These are phyloP conservation scores for Antedon bifida DNA, from an alignment of 35 echinoderm and acorn worm genomes.

Conservation along the genomic window DNA sequence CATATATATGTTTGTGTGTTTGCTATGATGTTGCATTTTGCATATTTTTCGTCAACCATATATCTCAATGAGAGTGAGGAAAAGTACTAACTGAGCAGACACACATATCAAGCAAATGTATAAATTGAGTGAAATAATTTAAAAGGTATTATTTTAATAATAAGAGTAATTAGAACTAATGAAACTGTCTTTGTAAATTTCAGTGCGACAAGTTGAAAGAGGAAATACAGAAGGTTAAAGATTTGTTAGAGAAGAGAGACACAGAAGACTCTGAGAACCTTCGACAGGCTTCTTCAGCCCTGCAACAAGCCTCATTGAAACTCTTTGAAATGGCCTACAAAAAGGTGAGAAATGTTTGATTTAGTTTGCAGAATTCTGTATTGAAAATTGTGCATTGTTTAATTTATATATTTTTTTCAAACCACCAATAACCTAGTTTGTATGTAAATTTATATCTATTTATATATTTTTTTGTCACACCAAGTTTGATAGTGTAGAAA, in stretches of 20 bases:
- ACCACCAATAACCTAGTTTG: too few relatives aligned
- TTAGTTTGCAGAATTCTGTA: too few relatives aligned
- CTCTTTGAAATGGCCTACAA: conserved; percentile 98
- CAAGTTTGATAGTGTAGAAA: too few relatives aligned
- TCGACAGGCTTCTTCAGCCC: conserved; percentile 49
- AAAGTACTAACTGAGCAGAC: conserved; percentile 13
- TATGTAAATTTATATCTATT: too few relatives aligned
- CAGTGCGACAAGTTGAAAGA: conserved; percentile 74
- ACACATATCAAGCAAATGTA: background rate
- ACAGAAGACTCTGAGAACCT: conserved; percentile 57
- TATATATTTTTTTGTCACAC: too few relatives aligned
- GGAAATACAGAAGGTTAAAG: conserved; percentile 69
- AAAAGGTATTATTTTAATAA: too few relatives aligned
- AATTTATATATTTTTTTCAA: too few relatives aligned
- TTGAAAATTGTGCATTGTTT: too few relatives aligned
- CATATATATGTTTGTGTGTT: too few relatives aligned
- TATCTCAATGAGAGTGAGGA: conserved; percentile 2
- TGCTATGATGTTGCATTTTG: background rate
- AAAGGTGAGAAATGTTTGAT: conserved; percentile 41
- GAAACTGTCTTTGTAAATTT: background rate
- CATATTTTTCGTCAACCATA: conserved; percentile 37
- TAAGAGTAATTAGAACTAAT: background rate
- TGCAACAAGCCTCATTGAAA: conserved; percentile 92
- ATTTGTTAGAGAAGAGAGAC: conserved; percentile 68
- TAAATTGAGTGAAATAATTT: too few relatives aligned